Evolutionary conservation across 1,140 invertebrate species (phyloP).

Genomic region (Heliconius nattereri): DNA sequence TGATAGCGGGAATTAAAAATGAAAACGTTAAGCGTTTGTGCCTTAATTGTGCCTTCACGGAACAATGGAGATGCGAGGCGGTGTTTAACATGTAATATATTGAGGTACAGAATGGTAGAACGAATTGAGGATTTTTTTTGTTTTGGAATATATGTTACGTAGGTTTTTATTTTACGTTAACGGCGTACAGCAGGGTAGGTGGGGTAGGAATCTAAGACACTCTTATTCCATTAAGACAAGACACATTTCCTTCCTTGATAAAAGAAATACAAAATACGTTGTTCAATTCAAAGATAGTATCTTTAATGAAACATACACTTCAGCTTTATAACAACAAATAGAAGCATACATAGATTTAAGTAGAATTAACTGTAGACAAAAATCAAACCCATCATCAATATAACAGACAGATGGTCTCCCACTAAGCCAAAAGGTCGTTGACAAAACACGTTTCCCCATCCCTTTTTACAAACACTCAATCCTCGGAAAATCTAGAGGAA

Average conservation of each 20-base stretch:
- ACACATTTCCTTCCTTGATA: too few species aligned
- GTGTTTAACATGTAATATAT: constrained; percentile 22
- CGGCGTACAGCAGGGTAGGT: too few species aligned
- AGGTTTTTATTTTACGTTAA: neutral
- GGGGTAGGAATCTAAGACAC: too few species aligned
- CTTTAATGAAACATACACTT: too few species aligned
- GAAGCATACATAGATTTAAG: neutral
- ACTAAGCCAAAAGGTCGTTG: constrained; percentile 10
- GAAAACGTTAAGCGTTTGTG: constrained; percentile 55
- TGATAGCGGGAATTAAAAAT: constrained; percentile 62
- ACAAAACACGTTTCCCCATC: constrained; percentile 2
- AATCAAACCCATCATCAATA: neutral
- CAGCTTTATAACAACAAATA: too few species aligned
- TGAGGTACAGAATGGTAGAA: neutral
- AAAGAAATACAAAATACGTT: too few species aligned
- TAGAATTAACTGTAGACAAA: neutral
- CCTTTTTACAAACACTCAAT: constrained; percentile 15
- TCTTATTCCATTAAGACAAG: too few species aligned
- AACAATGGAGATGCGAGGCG: constrained; percentile 47
- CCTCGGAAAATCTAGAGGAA: constrained; percentile 17
- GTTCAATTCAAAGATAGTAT: too few species aligned
- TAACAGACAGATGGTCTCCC: neutral
- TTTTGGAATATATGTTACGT: neutral
- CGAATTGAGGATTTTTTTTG: neutral
- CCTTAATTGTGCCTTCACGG: constrained; percentile 58